Base-by-base conservation (phyloP, 2,888 invertebrate genomes). In the Cryptophagus acutangulus region DNA sequence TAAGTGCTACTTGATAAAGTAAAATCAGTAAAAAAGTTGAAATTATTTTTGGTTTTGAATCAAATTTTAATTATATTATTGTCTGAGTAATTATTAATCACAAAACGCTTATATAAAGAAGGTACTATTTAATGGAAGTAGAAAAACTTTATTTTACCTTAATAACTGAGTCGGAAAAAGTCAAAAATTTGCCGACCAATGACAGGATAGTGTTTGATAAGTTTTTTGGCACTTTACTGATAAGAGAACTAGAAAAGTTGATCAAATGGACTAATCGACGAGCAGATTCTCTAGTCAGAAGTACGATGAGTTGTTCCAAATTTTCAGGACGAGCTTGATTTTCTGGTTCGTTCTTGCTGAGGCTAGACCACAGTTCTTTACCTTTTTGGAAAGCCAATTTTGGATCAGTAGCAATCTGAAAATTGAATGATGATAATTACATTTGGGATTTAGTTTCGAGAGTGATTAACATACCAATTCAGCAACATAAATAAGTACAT, bases 321-420 rank as follows among this genome's bases (percentile, higher is more conserved):
- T 84, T 87, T 45, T 77, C 76, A 0, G 88, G 89, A 20, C 86
- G 76, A 2, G 84, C 84, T 68, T 89, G 89, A 70, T 89, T 89
- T 69, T 87, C 89, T 0, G 89, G 88, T 61, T 89, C 89, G 15
- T 87, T 80, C 50, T 77, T 69, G 58, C 87, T 87, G 37, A 89
- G 69, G 25, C 76, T 75, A 1, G 65, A 66, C 81, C 85, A 88
- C 31, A 88, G 65, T 49, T 83, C 81, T 53, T 78, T 81, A 1
- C 83, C 82, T 62, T 86, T 86, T 62, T 81, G 75, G 65, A 82
- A 74, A 1, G 87, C 87, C 40, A 81, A 47, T 47, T 77, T 84
- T 0, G 89, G 89, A 69, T 89, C 87, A 12, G 81, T 87, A 2
- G 81, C 84, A 55, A 88, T 72, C 87, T 88, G 59, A 49, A 52